These are phyloP conservation scores for Tetraneura akinire DNA, from an alignment of 1,140 invertebrate species.

Conservation along the genomic window DNA sequence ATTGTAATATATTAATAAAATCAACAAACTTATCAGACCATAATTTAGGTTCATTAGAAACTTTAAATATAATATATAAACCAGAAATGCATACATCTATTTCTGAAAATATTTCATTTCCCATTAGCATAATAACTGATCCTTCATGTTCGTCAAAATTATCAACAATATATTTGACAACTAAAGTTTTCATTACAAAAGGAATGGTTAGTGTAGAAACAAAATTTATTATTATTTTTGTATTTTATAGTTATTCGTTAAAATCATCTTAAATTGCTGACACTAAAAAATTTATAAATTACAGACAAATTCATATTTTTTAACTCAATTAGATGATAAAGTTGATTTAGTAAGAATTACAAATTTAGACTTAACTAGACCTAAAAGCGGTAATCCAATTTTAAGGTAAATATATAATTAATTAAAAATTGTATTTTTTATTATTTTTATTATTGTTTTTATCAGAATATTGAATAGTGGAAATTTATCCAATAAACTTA, in stretches of 20 bases:
- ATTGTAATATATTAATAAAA: constrained; percentile 46
- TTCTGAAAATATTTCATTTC: not conserved
- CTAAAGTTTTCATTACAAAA: not conserved
- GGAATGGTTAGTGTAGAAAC: constrained; percentile 2
- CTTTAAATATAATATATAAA: not conserved
- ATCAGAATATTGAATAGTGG: constrained; percentile 10
- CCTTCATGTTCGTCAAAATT: not conserved
- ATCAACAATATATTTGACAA: not conserved
- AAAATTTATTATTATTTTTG: too few species aligned
- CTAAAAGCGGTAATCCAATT: constrained; percentile 16
- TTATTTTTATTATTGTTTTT: not conserved
- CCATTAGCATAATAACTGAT: constrained; percentile 1
- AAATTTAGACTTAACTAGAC: not conserved
- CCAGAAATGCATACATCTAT: too few species aligned
- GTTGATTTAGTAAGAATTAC: constrained; percentile 7
- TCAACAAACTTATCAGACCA: constrained; percentile 55
- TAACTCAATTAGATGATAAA: not conserved
- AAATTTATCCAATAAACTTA: not conserved
- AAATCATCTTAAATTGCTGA: too few species aligned
- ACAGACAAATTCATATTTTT: constrained; percentile 28
- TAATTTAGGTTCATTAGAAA: constrained; percentile 7
- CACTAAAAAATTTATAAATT: constrained; percentile 1
- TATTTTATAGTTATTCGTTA: too few species aligned
- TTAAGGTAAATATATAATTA: constrained; percentile 4
- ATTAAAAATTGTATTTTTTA: not conserved